Evolutionary conservation across 2,888 invertebrate genomes (phyloP).

Genomic region (Erannis defoliaria): DNA sequence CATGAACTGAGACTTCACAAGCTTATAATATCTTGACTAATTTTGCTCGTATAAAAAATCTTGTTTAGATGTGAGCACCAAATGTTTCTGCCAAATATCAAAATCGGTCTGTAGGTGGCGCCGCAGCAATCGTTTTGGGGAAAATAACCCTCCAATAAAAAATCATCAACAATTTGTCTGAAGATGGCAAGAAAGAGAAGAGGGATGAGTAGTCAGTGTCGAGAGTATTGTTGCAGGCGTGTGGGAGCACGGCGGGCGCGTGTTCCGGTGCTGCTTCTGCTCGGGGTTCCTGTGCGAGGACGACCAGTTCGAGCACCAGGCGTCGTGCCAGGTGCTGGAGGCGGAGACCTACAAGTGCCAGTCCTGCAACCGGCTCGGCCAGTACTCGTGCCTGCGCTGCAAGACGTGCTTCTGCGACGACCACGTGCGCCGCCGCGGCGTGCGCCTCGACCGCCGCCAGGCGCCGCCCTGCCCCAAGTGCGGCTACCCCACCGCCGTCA

Average conservation of each 20-base stretch:
- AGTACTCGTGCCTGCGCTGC: slow-evolving; percentile 97
- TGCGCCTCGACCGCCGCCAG: slow-evolving; percentile 56
- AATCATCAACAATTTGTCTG: too few relatives aligned
- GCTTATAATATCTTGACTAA: too few relatives aligned
- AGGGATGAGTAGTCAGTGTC: too few relatives aligned
- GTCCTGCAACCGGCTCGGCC: slow-evolving; percentile 97
- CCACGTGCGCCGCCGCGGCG: slow-evolving; percentile 92
- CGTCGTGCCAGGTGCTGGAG: slow-evolving; percentile 97
- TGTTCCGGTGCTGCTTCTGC: slow-evolving; percentile 97
- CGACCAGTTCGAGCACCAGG: slow-evolving; percentile 99
- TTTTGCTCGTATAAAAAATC: too few relatives aligned
- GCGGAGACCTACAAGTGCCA: slow-evolving; percentile 98
- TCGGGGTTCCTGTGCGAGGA: slow-evolving; percentile 96
- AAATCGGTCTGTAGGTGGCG: too few relatives aligned
- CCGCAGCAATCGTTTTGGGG: too few relatives aligned
- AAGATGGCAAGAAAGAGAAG: too few relatives aligned
- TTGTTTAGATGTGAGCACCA: too few relatives aligned
- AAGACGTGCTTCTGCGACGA: slow-evolving; percentile 99
- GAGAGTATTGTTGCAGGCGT: slow-evolving; percentile 87
- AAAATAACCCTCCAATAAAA: too few relatives aligned
- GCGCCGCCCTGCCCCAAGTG: slow-evolving; percentile 96
- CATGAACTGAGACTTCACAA: too few relatives aligned
- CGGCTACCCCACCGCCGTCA: slow-evolving; percentile 96
- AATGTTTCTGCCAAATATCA: too few relatives aligned
- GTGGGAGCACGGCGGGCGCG: slow-evolving; percentile 98